Base-by-base conservation (phyloP, 2,888 invertebrate genomes). In the Perizoma flavofasciatum region DNA sequence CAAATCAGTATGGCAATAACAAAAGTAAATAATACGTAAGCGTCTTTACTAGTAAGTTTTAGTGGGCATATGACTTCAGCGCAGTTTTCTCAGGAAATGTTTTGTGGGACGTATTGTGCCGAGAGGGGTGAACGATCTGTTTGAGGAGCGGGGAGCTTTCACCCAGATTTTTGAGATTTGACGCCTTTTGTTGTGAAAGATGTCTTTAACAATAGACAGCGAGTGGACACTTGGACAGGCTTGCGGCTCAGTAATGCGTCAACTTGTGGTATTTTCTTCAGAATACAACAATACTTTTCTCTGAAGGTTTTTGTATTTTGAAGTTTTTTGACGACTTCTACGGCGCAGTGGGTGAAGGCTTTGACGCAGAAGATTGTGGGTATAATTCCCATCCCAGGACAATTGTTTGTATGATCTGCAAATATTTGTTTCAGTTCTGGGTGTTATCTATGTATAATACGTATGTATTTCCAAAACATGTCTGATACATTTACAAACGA, bases 161-260 rank as follows among this genome's bases (percentile, higher is more conserved):
- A 48, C 37, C 34, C 10, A 40, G 52, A 49, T 61, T 61, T 59
- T 59, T 41, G 55, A 49, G 52, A 56, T 61, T 52, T 52, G 60
- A 37, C 60, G 44, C 40, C 51, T 48, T 51, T 55, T 55, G 60
- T 55, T 45, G 49, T 4, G 22, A 49, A 55, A 52, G 34, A 52
- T 48, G 55, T 39, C 39, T 39, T 45, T 49, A 37, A 48, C 51
- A 48, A 52, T 40, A 55, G 44, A 11, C 11, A n/a, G 11, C 6
- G 22, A 59, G 49, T 49, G 59, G 47, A 43, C 55, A 39, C 59
- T 55, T 35, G 54, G 46, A 33, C 10, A 37, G 5, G 34, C 8
- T 5, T 22, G 44, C 4, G 11, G 50, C 41, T 50, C n/a, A 10
- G 10, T 6, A 50, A 41, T 34, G 34, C 35, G 22, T 4, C 32